Conservation (phyloP, 1,140 invertebrate genomes). For the Anadara kagoshimensis region DNA sequence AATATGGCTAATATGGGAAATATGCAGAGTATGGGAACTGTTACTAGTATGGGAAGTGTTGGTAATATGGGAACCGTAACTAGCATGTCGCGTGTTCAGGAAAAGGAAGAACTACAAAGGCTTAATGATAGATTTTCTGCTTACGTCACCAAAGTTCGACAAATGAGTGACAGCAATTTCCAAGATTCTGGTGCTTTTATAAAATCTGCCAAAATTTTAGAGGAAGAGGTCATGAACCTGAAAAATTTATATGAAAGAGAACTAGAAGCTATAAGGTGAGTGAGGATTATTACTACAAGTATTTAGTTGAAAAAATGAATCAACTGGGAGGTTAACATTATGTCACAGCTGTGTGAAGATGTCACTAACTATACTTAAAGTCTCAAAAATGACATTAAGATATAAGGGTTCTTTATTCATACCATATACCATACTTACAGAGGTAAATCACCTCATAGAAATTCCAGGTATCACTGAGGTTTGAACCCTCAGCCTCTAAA, state of each 20-base stretch:
- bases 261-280: constrained; percentile 59
- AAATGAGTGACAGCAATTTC: constrained; percentile 40
- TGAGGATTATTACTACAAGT: no score
- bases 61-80: background rate
- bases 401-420: no score
- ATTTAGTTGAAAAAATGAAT: no score
- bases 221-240: constrained; percentile 55
- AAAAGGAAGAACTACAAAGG: constrained; percentile 58
- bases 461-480: no score
- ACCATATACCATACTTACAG: no score
- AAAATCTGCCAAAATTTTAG: constrained; percentile 52
- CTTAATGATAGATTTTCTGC: constrained; percentile 57
- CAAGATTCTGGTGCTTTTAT: constrained; percentile 55
- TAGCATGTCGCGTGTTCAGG: constrained; percentile 43
- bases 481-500: no score
- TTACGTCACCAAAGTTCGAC: constrained; percentile 52
- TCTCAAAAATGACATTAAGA: no score
- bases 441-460: no score
- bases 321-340: no score
- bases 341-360: background rate
- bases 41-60: background rate
- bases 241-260: constrained; percentile 63
- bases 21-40: background rate
- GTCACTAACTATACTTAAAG: background rate
- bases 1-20: constrained; percentile 1